phyloP scores from a whole-genome alignment of 2,797 vertebrate genomes.

The Trichosurus vulpecula region DNA sequence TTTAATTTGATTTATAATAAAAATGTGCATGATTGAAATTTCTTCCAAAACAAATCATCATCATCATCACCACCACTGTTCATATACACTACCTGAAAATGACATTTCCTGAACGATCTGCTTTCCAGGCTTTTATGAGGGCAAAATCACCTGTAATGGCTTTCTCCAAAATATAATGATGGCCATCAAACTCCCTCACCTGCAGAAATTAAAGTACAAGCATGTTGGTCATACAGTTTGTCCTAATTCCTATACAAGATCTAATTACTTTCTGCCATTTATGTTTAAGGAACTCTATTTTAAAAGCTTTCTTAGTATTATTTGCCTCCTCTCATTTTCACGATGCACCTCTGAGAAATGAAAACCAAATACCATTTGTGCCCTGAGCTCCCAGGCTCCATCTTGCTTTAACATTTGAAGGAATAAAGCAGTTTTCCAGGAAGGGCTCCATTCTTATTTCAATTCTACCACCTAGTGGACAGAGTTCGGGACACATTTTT shows the following conservation, averaged over 20 bases:
- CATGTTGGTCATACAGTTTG: background rate
- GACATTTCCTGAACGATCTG: conserved; percentile 94
- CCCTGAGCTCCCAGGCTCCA: background rate
- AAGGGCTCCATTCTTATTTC: conserved; percentile 12
- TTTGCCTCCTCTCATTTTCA: background rate
- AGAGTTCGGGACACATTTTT: conserved; percentile 1
- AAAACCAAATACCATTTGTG: background rate
- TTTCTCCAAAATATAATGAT: conserved; percentile 94
- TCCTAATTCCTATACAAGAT: background rate
- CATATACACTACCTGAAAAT: conserved; percentile 92
- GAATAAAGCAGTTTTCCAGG: background rate
- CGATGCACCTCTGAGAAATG: background rate
- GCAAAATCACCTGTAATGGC: conserved; percentile 97
- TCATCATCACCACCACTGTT: background rate
- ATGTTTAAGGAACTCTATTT: conserved; percentile 18
- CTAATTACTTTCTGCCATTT: conserved; percentile 18
- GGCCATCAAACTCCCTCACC: conserved; percentile 94
- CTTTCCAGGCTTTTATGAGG: conserved; percentile 97
- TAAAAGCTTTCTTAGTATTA: background rate
- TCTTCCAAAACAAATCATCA: background rate
- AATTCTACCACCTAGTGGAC: conserved; percentile 71
- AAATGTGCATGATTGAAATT: background rate
- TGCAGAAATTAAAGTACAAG: conserved; percentile 74
- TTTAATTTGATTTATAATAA: background rate
- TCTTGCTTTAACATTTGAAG: background rate